Base-by-base conservation (phyloP, 2,888 invertebrate genomes). In the Chesias legatella region DNA sequence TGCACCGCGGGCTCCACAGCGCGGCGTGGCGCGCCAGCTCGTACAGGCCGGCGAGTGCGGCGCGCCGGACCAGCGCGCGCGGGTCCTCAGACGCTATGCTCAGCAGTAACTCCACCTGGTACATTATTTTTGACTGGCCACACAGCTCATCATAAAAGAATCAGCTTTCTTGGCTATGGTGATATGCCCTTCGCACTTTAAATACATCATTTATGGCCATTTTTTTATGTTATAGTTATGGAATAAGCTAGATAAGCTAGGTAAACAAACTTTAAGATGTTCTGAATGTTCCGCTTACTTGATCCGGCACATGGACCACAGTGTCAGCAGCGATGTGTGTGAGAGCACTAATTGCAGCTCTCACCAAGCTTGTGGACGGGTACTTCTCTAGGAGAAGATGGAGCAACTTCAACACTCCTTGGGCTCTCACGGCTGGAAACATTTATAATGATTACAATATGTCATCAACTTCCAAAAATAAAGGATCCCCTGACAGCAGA, bases 281-380 rank as follows among this genome's bases (percentile, higher is more conserved):
- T 17, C 13, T 17, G 2, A 17, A 17, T 3, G n/a, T n/a, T n/a
- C n/a, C n/a, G 20, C 49, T 54, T 43, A 95, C 95, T 89, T 98
- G 98, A 61, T 94, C 94, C 0, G 97, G 95, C 26, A 98, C 94
- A 77, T 97, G 96, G 0, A 96, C 94, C 7, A 98, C 90, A 0
- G 97, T 97, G 29, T 96, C 94, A 1, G 94, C 92, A 0, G 98
- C 95, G 6, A 98, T 89, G 48, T 95, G 94, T 0, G 97, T 97
- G 38, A 98, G 89, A 0, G 98, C 96, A 54, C 94, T 93, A 25
- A 98, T 89, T 26, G 95, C 96, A 1, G 95, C 94, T 2, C 91
- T 59, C 5, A 85, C 85, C 0, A 85, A 76, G 35, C 81, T 85
- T 0, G 84, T 71, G 0, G 89, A 84, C 0, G 89, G 89, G 35